Conservation (phyloP, 2,888 invertebrate genomes). For the Oligia latruncula region DNA sequence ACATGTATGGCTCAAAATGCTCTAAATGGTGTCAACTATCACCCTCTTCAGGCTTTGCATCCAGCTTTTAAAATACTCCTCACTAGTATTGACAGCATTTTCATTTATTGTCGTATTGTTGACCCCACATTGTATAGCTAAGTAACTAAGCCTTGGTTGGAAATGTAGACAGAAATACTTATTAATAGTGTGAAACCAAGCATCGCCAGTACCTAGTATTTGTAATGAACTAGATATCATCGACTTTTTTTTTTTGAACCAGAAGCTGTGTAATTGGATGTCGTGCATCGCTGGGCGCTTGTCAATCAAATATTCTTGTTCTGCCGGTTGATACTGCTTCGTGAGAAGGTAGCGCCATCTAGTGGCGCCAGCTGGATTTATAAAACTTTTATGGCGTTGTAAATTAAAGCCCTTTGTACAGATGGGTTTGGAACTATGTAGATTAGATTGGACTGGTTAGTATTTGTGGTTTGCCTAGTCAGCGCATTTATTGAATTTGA, state of each 20-base stretch:
- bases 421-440: not conserved
- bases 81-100: not conserved
- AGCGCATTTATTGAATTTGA: not conserved
- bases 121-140: not conserved
- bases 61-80: not conserved
- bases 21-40: too few relatives aligned
- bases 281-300: constrained; percentile 46
- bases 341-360: constrained; percentile 43
- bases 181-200: constrained; percentile 4
- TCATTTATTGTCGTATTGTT: not conserved
- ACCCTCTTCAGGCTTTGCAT: too few relatives aligned
- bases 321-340: constrained; percentile 12
- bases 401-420: not conserved
- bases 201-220: constrained; percentile 14
- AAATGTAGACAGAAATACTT: not conserved
- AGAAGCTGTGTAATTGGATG: constrained; percentile 54
- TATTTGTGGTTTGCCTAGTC: not conserved
- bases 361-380: constrained; percentile 24
- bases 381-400: constrained; percentile 26
- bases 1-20: too few relatives aligned
- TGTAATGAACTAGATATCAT: constrained; percentile 29
- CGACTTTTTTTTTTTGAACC: constrained; percentile 29
- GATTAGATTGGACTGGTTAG: not conserved
- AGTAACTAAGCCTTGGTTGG: not conserved
- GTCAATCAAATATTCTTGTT: constrained; percentile 61